These are phyloP conservation scores for Copsychus sechellarum DNA, from an alignment of 2,113 vertebrate species.

Conservation along the genomic window DNA sequence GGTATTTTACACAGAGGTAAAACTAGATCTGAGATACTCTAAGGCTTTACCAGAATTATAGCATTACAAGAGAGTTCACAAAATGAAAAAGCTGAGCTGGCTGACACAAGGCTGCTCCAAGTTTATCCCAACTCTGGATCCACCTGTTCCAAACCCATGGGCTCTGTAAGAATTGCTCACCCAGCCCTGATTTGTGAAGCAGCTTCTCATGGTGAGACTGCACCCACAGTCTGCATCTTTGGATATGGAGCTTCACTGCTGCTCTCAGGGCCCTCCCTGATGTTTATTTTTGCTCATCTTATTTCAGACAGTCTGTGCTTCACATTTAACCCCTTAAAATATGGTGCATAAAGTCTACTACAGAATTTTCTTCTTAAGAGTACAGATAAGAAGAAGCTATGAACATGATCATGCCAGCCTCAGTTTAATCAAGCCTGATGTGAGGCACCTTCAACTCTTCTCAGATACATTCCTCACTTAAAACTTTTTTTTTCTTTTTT, in stretches of 20 bases:
- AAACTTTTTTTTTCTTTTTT: background rate
- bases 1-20: background rate
- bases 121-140: background rate
- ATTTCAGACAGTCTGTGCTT: background rate
- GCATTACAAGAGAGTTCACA: background rate
- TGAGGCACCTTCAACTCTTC: background rate
- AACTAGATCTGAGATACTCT: background rate
- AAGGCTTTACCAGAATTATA: background rate
- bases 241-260: background rate
- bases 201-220: background rate
- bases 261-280: background rate
- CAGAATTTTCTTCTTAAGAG: background rate
- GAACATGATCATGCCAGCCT: background rate
- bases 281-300: background rate
- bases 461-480: background rate
- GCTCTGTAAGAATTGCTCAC: background rate
- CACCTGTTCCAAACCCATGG: background rate
- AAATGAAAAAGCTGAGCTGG: background rate
- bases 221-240: background rate
- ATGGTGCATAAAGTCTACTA: rapidly evolving
- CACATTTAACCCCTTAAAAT: background rate
- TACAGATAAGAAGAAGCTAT: background rate
- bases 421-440: background rate
- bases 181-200: too few relatives aligned
- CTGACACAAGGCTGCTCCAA: rapidly evolving